Percentiles rank a stretch among this genome's conserved stretches.
Conservation (phyloP, 2,888 invertebrate species). For the Monoplex corrugatus region DNA sequence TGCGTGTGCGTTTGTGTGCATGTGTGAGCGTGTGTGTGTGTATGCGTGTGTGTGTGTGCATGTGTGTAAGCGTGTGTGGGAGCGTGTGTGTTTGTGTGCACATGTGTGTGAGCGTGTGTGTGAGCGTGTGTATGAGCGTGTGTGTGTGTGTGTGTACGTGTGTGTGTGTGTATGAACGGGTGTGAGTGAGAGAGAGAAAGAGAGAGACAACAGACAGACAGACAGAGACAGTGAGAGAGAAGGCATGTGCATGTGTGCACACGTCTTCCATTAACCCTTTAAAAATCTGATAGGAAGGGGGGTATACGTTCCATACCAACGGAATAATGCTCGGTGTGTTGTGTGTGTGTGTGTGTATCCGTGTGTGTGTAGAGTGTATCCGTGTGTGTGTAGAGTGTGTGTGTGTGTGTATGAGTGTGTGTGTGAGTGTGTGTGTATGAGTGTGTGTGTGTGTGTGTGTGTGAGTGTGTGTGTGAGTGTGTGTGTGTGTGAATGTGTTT, state of each 20-base stretch:
- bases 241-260: background rate
- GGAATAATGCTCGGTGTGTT: too few relatives aligned
- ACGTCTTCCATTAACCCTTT: too few relatives aligned
- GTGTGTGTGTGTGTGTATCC: too few relatives aligned
- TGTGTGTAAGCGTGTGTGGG: background rate
- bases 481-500: conserved; percentile 7
- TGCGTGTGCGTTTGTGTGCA: background rate
- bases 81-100: too few relatives aligned
- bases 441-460: background rate
- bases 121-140: background rate
- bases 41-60: background rate
- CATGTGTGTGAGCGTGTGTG: background rate
- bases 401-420: too few relatives aligned
- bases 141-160: background rate
- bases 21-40: background rate
- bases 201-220: background rate
- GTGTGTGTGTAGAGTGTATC: too few relatives aligned
- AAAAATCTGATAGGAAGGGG: too few relatives aligned
- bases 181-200: background rate
- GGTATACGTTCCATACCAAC: too few relatives aligned
- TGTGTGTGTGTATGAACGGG: background rate
- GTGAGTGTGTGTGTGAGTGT: background rate
- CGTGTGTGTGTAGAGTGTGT: too few relatives aligned
- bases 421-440: background rate
- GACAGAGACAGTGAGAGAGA: background rate